phyloP scores from a whole-genome alignment of 2,888 invertebrate species.

The Apamea crenata region DNA sequence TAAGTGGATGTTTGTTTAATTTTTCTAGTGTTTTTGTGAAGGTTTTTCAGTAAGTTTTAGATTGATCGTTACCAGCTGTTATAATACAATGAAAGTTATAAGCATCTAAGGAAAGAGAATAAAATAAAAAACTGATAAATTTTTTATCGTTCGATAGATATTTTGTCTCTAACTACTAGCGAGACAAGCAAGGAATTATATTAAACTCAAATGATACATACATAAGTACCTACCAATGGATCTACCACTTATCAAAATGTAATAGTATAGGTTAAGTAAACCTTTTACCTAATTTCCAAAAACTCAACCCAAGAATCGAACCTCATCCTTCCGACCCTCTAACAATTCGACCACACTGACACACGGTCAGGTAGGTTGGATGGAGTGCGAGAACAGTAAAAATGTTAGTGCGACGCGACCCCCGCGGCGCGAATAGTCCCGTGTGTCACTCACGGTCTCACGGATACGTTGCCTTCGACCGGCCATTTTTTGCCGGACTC shows the following conservation, averaged over 20 bases:
- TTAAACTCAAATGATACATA: not conserved
- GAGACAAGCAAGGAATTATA: not conserved
- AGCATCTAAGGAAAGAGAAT: not conserved
- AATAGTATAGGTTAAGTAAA: not conserved
- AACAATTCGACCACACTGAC: constrained; percentile 63
- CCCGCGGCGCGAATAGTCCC: constrained; percentile 80
- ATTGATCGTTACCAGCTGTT: not conserved
- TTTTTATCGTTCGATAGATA: not conserved
- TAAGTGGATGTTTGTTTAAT: constrained; percentile 38
- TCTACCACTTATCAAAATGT: not conserved
- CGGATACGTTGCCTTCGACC: constrained; percentile 68
- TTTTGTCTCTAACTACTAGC: not conserved
- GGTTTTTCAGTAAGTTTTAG: not conserved
- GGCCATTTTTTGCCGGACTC: constrained; percentile 72
- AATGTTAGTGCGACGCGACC: constrained; percentile 77
- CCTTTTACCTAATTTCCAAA: not conserved
- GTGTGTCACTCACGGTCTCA: constrained; percentile 87
- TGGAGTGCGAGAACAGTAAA: constrained; percentile 83
- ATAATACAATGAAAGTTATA: not conserved
- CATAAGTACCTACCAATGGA: not conserved
- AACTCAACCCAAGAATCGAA: constrained; percentile 67
- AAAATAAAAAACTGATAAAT: not conserved
- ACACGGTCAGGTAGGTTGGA: constrained; percentile 75
- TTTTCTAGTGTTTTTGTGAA: constrained; percentile 31
- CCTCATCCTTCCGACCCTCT: constrained; percentile 48